phyloP scores from a whole-genome alignment of 2,113 vertebrate genomes.

The Tringa solitaria region DNA sequence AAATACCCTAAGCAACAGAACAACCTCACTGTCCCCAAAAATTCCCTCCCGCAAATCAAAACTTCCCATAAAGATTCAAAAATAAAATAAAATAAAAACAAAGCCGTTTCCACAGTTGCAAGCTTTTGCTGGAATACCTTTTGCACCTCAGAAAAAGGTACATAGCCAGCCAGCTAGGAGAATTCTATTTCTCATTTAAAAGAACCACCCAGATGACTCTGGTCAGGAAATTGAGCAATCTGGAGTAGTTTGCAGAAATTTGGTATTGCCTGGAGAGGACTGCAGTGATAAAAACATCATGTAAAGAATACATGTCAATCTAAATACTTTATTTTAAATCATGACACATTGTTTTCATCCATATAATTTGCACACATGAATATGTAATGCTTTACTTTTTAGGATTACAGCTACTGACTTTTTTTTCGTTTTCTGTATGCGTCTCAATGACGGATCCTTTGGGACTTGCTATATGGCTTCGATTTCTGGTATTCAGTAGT shows the following conservation, averaged over 20 bases:
- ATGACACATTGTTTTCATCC: background rate
- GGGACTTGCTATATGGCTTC: background rate
- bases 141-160: background rate
- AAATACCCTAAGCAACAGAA: background rate
- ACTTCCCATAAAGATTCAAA: background rate
- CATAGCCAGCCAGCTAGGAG: background rate
- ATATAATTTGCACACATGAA: background rate
- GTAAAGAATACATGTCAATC: background rate
- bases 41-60: background rate
- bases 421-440: background rate
- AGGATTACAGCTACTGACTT: background rate
- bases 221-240: background rate
- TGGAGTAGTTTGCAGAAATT: background rate
- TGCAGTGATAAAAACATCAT: background rate
- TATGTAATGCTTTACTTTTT: background rate
- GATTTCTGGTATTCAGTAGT: background rate
- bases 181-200: background rate
- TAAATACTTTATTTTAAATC: background rate
- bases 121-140: background rate
- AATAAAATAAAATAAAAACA: background rate
- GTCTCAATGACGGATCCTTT: background rate
- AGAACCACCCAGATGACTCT: background rate
- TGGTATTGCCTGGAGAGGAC: background rate
- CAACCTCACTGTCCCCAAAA: fast-evolving
- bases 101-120: background rate